Evolutionary conservation across 1,140 invertebrate genomes (phyloP).

Genomic region (Adoxophyes honmai): DNA sequence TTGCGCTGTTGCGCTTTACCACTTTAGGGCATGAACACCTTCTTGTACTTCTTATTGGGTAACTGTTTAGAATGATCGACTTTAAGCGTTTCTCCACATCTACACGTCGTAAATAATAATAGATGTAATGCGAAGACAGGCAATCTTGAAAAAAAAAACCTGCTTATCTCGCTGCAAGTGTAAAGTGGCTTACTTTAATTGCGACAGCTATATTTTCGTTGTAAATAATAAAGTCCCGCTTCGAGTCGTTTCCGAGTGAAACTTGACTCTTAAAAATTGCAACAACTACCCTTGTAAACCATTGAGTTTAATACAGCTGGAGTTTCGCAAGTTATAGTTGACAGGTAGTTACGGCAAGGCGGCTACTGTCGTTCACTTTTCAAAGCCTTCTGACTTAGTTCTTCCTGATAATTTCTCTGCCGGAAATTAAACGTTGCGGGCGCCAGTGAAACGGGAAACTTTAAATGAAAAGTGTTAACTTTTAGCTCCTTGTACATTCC

Average conservation of each 20-base stretch:
- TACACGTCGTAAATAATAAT: too few relatives aligned
- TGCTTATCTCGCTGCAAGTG: neutral
- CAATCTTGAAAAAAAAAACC: too few relatives aligned
- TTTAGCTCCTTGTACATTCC: constrained; percentile 31
- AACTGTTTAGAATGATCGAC: neutral
- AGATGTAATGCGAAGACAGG: too few relatives aligned
- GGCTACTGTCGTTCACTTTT: constrained; percentile 29
- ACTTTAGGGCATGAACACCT: constrained; percentile 1
- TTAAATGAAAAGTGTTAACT: constrained; percentile 57
- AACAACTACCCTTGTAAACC: constrained; percentile 7
- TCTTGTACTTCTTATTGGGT: neutral
- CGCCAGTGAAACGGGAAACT: constrained; percentile 43
- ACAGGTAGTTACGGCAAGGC: constrained; percentile 22
- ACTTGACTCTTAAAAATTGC: constrained; percentile 8
- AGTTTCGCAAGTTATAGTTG: constrained; percentile 21
- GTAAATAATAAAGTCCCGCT: constrained; percentile 3
- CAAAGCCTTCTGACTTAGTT: constrained; percentile 40
- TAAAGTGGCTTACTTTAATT: neutral
- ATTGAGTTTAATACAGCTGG: neutral
- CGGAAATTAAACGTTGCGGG: constrained; percentile 59
- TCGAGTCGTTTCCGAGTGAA: neutral
- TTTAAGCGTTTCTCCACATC: neutral
- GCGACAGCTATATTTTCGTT: constrained; percentile 4
- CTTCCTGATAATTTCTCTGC: constrained; percentile 47
- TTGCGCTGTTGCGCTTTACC: constrained; percentile 7